A percentile compares a stretch with the other conserved stretches of the same genome.
Conservation (phyloP, 2,888 invertebrate species). For the Ecdyonurus torrentis region DNA sequence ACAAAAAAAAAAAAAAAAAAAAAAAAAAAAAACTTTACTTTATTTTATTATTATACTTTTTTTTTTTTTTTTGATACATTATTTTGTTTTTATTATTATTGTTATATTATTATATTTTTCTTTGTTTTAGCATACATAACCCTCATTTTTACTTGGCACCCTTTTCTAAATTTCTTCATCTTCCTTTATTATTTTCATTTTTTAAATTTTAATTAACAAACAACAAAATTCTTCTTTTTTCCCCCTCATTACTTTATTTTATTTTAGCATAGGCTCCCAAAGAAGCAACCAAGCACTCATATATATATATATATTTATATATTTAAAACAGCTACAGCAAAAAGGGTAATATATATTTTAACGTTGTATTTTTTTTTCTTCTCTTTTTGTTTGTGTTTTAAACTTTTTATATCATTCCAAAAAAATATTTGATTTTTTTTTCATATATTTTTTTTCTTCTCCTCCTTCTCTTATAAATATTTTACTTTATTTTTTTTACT, state of each 20-base stretch:
- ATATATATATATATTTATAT: background rate
- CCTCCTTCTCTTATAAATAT: background rate
- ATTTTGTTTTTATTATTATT: too few species aligned
- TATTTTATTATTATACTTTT: too few species aligned
- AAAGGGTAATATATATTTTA: background rate
- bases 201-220: too few species aligned
- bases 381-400: background rate
- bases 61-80: too few species aligned
- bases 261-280: background rate
- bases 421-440: constrained; percentile 2
- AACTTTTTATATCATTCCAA: background rate
- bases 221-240: background rate
- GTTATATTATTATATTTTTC: background rate
- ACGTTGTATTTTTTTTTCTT: background rate
- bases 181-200: too few species aligned
- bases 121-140: background rate
- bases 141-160: background rate
- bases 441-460: background rate
- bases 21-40: too few species aligned
- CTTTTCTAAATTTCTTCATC: background rate
- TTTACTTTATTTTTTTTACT: background rate
- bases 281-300: background rate
- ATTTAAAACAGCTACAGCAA: background rate
- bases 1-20: too few species aligned
- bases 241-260: too few species aligned